Evolutionary conservation across 1,140 invertebrate genomes (phyloP).

Genomic region (Aculops lycopersici): DNA sequence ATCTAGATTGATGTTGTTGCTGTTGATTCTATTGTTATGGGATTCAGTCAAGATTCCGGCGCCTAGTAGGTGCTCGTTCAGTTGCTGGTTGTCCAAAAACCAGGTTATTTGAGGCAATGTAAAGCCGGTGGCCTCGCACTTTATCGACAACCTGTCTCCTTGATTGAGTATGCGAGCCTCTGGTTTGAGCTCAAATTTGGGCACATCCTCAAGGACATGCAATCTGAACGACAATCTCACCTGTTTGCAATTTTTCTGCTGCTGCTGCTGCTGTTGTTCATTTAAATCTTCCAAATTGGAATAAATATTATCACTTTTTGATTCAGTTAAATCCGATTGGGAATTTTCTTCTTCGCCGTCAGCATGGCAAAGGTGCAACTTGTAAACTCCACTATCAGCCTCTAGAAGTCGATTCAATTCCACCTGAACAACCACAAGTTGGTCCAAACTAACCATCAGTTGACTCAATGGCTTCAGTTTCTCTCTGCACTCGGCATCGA

Average conservation of each 20-base stretch:
- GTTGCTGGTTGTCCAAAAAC: constrained; percentile 51
- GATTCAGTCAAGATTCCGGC: constrained; percentile 8
- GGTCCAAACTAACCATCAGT: too few relatives aligned
- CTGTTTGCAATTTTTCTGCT: too few relatives aligned
- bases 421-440: background rate
- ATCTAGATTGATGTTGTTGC: background rate
- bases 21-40: background rate
- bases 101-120: constrained; percentile 26
- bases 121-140: constrained; percentile 12
- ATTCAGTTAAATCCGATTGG: background rate
- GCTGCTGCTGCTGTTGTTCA: background rate
- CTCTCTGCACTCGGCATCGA: too few relatives aligned
- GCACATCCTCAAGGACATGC: background rate
- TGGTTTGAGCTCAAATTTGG: constrained; percentile 7
- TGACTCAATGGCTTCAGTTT: too few relatives aligned
- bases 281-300: background rate
- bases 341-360: too few relatives aligned
- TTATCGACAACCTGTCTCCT: constrained; percentile 10
- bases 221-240: too few relatives aligned
- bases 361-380: background rate
- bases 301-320: background rate
- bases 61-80: constrained; percentile 18
- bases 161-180: constrained; percentile 9
- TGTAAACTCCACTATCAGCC: background rate
- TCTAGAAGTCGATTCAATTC: background rate